These are phyloP conservation scores for Drosophila sp. DNA, from an alignment of 1,140 invertebrate genomes.

Conservation along the genomic window DNA sequence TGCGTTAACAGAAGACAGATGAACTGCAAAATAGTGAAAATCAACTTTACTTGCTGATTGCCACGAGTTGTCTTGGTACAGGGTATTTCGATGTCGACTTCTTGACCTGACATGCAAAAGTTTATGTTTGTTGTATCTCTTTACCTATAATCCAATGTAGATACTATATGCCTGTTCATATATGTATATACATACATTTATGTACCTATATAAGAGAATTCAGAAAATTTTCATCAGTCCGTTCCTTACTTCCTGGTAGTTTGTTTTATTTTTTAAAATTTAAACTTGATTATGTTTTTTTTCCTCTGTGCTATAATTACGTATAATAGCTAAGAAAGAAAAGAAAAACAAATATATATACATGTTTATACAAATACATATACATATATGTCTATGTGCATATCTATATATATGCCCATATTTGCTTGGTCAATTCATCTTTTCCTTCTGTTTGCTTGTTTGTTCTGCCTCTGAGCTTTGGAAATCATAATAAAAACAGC, in stretches of 20 bases:
- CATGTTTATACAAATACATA: slow-evolving; percentile 9
- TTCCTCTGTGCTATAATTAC: not conserved
- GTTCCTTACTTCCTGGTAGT: slow-evolving; percentile 12
- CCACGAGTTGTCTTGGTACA: not conserved
- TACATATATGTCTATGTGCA: slow-evolving; percentile 15
- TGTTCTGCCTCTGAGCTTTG: slow-evolving; percentile 4
- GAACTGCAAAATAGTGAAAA: no score
- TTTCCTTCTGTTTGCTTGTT: slow-evolving; percentile 24
- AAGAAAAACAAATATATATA: slow-evolving; percentile 10
- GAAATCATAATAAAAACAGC: slow-evolving; percentile 3
- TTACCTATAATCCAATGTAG: slow-evolving; percentile 4
- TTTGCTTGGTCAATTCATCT: slow-evolving; percentile 16
- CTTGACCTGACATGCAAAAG: slow-evolving; percentile 11
- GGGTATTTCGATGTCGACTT: not conserved
- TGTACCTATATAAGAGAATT: not conserved
- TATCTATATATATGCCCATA: slow-evolving; percentile 15
- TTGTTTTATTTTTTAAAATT: not conserved
- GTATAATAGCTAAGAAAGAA: not conserved
- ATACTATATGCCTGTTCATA: slow-evolving; percentile 3
- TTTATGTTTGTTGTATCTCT: not conserved
- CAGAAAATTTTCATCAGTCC: slow-evolving; percentile 8
- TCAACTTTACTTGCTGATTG: no score
- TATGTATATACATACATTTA: not conserved
- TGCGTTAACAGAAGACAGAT: not conserved
- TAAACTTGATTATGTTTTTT: not conserved